Evolutionary conservation across 2,113 vertebrate genomes (phyloP), one percentile per base, ranked within the genome.

Genomic region (Lepus europaeus): DNA sequence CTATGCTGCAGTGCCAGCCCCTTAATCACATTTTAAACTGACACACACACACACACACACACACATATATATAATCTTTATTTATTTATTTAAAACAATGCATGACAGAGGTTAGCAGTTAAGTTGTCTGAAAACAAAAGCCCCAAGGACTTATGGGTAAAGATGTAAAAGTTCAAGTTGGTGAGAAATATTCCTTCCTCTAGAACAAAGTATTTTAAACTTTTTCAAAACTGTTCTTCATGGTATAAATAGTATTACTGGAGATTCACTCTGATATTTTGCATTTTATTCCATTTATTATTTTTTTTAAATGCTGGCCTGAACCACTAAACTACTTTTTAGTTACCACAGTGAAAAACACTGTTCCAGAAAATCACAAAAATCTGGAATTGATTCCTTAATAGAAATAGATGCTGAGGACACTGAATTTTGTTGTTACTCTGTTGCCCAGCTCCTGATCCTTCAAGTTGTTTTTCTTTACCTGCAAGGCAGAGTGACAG

Each of bases 331-430:
- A 53, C 11, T 86, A 33, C 39, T 5, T 39, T 68, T 78, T 16
- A 82, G 25, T 64, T 31, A 93, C 51, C 69, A 69, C 12, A 39
- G 6, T 87, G 31, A 78, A 76, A 95, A 93, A 84, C 53, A 91
- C 13, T 13, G 2, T 45, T 77, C 13, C 27, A 92, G 61, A 76
- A 93, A 91, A 89, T 49, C 49, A 53, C 31, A 76, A 81, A 91
- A 31, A 72, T 49, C n/a, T 61, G 86, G 72, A 93, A 45, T 2
- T 45, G 9, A 82, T 51, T 73, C 68, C 66, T 73, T 49, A 78
- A 56, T 22, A 82, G 63, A 91, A 68, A 66, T 22, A 79, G 36
- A 69, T 22, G 25, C 13, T 12, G 3, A 82, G 6, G 59, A 25
- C 49, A 22, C 64, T 79, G 25, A 72, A 59, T 25, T 83, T 39